phyloP scores from a whole-genome alignment of 2,888 invertebrate genomes.

The Drosophila niveifrons region DNA sequence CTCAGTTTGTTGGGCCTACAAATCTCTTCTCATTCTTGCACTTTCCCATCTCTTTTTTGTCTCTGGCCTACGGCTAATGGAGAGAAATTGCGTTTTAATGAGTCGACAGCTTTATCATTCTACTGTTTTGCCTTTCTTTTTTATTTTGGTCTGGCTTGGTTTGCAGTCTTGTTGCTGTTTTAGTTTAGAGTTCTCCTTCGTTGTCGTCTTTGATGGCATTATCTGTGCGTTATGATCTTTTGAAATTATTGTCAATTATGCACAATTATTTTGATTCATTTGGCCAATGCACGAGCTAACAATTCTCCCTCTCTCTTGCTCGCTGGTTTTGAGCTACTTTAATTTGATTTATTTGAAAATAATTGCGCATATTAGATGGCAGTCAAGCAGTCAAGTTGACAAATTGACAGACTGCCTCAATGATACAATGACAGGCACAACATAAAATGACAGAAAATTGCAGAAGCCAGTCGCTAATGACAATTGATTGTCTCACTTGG shows the following conservation, averaged over 20 bases:
- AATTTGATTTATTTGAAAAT: constrained; percentile 58
- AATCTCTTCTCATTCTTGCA: constrained; percentile 15
- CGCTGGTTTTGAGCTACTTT: constrained; percentile 17
- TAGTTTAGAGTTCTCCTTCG: constrained; percentile 13
- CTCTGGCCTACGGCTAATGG: constrained; percentile 59
- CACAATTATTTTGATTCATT: constrained; percentile 44
- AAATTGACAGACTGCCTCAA: constrained; percentile 35
- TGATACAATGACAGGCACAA: constrained; percentile 33
- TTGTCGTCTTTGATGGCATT: constrained; percentile 20
- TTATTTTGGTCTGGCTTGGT: constrained; percentile 2
- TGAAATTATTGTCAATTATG: constrained; percentile 54
- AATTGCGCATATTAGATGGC: constrained; percentile 48
- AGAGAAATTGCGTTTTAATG: constrained; percentile 78
- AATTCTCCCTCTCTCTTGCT: constrained; percentile 1
- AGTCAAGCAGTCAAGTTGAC: constrained; percentile 19
- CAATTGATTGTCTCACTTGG: constrained; percentile 30
- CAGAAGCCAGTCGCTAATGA: constrained; percentile 32
- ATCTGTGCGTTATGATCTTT: constrained; percentile 40
- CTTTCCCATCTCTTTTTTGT: neutral
- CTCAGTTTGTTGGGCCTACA: constrained; percentile 30
- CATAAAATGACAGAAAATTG: constrained; percentile 41
- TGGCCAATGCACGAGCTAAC: constrained; percentile 9
- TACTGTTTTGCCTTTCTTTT: constrained; percentile 16
- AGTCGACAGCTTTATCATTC: constrained; percentile 73
- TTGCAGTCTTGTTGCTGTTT: constrained; percentile 10